Evolutionary conservation across 2,888 invertebrate species (phyloP), one percentile per base, ranked within the genome.

Genomic region (Idaea dimidiata): DNA sequence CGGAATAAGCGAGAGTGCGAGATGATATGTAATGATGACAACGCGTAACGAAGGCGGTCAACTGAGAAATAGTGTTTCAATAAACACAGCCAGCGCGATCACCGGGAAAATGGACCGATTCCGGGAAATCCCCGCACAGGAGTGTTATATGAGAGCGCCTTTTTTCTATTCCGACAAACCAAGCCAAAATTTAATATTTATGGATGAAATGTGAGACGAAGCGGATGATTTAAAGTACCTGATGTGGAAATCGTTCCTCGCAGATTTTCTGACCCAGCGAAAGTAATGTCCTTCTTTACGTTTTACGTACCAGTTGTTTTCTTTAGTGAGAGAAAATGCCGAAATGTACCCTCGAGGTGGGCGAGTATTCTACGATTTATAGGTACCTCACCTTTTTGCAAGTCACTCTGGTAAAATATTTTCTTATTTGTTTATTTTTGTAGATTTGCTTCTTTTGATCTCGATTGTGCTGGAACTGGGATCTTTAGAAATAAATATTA

Each of bases 161-260:
- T 88, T 87, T 86, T 88, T 87, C 86, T 87, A 84, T 86, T 80
- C 82, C 80, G 79, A 79, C 81, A 83, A 43, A 83, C 87, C 85
- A 80, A 85, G 85, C 83, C 85, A 85, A 88, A 87, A 88, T 91
- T 91, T 91, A 91, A 91, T 91, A 91, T 91, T 91, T 91, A 92
- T 91, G 87, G 91, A 88, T 88, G 89, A 90, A 91, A 89, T 89
- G 89, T 92, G 88, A 90, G 85, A 86, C 90, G 84, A 80, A 86
- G 90, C 90, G 88, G 76, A 90, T 91, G 91, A 92, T 91, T 91
- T 91, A 89, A 90, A 91, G 86, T 89, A 87, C 87, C 87, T 88
- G 88, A 91, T 87, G 91, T 90, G 89, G 86, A 90, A 91, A 91
- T 89, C 83, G 88, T 87, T 88, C 80, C 81, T 87, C 87, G 86